Conservation (phyloP, 2,797 vertebrate species). For the Microctenopoma stevenorrisi region DNA sequence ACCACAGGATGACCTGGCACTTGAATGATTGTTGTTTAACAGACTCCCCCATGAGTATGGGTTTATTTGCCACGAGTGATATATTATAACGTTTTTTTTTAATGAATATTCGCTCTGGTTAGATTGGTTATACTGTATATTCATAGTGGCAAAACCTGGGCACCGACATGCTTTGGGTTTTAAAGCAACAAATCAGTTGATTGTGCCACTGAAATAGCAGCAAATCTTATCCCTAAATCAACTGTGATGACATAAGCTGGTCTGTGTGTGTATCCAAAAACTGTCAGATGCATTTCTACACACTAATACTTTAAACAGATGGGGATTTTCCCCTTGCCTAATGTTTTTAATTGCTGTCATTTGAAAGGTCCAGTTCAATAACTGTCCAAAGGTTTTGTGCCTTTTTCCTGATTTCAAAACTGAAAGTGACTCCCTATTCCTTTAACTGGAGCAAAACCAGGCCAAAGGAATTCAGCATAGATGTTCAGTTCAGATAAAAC, state of each 20-base stretch:
- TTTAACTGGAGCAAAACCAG: background rate
- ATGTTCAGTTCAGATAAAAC: background rate
- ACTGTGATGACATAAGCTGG: background rate
- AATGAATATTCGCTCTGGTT: background rate
- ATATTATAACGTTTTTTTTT: background rate
- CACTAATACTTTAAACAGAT: constrained; percentile 21
- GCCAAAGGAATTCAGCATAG: constrained; percentile 12
- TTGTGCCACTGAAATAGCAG: background rate
- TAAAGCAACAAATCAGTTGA: background rate
- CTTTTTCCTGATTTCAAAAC: constrained; percentile 1
- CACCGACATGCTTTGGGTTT: background rate
- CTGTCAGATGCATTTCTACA: constrained; percentile 6
- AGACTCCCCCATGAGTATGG: constrained; percentile 1
- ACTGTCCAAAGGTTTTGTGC: background rate
- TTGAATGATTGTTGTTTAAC: constrained; percentile 14
- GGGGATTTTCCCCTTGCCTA: background rate
- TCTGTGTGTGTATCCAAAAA: background rate
- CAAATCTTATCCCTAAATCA: constrained; percentile 1
- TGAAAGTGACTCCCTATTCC: background rate
- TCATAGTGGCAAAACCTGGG: background rate
- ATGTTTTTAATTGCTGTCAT: constrained; percentile 11
- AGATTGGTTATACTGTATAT: background rate
- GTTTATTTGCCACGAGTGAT: background rate
- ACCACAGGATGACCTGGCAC: constrained; percentile 18
- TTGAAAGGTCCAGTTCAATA: constrained; percentile 6